A percentile compares a stretch with the other conserved stretches of the same genome.
phyloP scores from a whole-genome alignment of 1,140 invertebrate genomes.

The Cotesia glomerata region DNA sequence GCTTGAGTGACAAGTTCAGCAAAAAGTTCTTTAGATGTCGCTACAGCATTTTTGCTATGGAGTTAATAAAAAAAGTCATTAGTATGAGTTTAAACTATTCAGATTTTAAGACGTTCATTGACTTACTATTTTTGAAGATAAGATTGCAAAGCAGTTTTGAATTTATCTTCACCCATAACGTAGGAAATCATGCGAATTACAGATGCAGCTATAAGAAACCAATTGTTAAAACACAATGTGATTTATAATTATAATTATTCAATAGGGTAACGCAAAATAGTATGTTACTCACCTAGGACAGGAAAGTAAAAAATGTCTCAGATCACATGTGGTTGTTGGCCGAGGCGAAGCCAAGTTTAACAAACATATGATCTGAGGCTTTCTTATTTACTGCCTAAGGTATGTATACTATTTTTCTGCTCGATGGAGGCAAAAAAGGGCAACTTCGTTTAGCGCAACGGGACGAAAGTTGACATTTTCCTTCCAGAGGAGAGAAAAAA shows the following conservation, averaged over 20 bases:
- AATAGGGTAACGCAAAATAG: neutral
- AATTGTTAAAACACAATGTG: no score
- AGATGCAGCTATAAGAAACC: slow-evolving; percentile 59
- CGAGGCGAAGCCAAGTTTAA: no score
- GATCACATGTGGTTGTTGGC: no score
- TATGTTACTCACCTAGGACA: no score
- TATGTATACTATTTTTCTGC: no score
- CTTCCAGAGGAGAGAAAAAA: no score
- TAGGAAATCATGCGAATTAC: slow-evolving; percentile 66
- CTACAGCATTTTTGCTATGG: slow-evolving; percentile 52
- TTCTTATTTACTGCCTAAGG: no score
- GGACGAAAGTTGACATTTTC: no score
- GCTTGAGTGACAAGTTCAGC: slow-evolving; percentile 57
- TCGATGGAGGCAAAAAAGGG: no score
- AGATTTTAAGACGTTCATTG: neutral
- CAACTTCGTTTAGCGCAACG: no score
- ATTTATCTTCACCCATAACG: slow-evolving; percentile 58
- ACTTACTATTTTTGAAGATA: slow-evolving; percentile 61
- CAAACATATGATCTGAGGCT: no score
- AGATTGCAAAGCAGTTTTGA: slow-evolving; percentile 53
- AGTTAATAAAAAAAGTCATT: neutral
- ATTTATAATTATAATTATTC: neutral
- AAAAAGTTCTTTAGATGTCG: slow-evolving; percentile 70
- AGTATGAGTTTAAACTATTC: neutral
- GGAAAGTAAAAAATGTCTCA: no score